Evolutionary conservation across 2,113 vertebrate genomes (phyloP).

Genomic region (Trinectes maculatus): DNA sequence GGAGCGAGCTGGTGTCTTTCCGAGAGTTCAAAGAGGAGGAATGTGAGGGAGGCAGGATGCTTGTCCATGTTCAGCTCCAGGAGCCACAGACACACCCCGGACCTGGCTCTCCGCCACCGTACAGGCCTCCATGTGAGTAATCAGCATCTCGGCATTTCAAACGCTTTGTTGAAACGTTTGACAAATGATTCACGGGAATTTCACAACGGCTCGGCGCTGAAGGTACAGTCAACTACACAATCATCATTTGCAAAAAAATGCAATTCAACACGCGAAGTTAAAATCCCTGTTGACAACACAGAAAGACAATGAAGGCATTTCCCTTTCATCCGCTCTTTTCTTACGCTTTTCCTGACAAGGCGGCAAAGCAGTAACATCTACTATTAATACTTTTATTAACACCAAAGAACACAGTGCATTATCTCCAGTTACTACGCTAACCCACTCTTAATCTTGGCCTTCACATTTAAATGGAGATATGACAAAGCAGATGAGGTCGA

Average conservation of each 20-base stretch:
- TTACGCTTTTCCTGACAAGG: too few relatives aligned
- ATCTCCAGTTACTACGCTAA: too few relatives aligned
- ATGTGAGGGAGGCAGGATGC: conserved; percentile 52
- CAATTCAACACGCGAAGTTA: too few relatives aligned
- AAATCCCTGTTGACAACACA: too few relatives aligned
- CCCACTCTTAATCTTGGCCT: too few relatives aligned
- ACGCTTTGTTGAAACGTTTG: conserved; percentile 4
- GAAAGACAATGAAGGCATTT: too few relatives aligned
- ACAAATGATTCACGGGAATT: conserved; percentile 10
- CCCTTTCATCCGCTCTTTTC: too few relatives aligned
- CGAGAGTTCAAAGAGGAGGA: conserved; percentile 38
- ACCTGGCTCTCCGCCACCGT: conserved; percentile 50
- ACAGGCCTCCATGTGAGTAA: conserved; percentile 22
- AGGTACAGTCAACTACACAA: neutral
- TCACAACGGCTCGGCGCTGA: neutral
- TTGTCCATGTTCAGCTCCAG: conserved; percentile 47
- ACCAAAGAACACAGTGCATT: too few relatives aligned
- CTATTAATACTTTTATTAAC: too few relatives aligned
- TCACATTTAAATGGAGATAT: too few relatives aligned
- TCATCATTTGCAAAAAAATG: neutral
- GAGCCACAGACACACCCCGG: conserved; percentile 50
- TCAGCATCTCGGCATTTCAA: conserved; percentile 26
- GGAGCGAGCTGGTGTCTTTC: conserved; percentile 35
- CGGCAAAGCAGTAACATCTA: too few relatives aligned
- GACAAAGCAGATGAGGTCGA: too few relatives aligned